Evolutionary conservation across 2,888 invertebrate species (phyloP), one percentile per base, ranked within the genome.

Genomic region (Aporophyla lueneburgensis): DNA sequence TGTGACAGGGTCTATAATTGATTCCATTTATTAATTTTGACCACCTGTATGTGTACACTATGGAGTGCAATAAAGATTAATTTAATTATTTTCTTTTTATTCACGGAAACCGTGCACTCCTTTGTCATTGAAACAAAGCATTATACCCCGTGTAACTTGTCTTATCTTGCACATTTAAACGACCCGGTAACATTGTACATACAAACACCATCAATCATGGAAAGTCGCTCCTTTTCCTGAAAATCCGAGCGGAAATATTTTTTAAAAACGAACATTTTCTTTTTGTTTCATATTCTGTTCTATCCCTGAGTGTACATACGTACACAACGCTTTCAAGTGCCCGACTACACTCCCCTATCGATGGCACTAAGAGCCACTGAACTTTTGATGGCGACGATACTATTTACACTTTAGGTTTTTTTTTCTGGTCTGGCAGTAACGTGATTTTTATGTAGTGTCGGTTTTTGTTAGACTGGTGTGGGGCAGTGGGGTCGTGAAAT

Each of bases 291-390:
- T 19, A 53, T 24, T 21, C 46, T 46, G 0, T 76, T 82, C 16
- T 76, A 62, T 73, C 10, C 16, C 9, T 77, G 73, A 83, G 69
- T 81, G 82, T 85, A 81, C 86, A 74, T 84, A 85, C 78, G 78
- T 86, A 83, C 83, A 86, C 78, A 86, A 81, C 75, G 86, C 81
- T 88, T 84, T 84, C 84, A 82, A 86, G 84, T 85, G 76, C 79
- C 82, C 81, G 83, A 81, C 86, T 86, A 85, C 86, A 84, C 83
- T 87, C 85, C 82, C 81, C 81, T 85, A 88, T 86, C 83, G 85
- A 85, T 89, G 86, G 84, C 87, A 80, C 85, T 88, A 89, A 93
- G 89, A 91, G 91, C 90, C 82, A 87, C 89, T 91, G 89, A 91
- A 91, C 90, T 89, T 90, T 91, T 91, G 90, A 91, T 91, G 88